These are phyloP conservation scores for Drosophila macrospina DNA, from an alignment of 2,888 invertebrate genomes.

Conservation along the genomic window DNA sequence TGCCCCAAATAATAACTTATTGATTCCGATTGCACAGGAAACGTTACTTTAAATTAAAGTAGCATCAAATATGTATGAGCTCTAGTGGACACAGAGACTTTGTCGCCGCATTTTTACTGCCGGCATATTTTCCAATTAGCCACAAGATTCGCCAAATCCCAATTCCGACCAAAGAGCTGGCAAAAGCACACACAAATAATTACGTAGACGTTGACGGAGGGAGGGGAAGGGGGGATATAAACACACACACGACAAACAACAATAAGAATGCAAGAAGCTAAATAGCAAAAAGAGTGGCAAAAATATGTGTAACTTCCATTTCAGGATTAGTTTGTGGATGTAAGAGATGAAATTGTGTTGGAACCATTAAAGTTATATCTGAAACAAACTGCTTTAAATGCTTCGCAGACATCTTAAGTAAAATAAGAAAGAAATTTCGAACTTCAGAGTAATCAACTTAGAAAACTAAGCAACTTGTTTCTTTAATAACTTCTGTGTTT, in stretches of 20 bases:
- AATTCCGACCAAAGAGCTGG: conserved; percentile 30
- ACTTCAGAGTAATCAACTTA: too few relatives aligned
- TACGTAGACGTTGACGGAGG: conserved; percentile 38
- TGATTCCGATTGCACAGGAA: conserved; percentile 66
- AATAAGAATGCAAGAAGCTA: conserved; percentile 24
- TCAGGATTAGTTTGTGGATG: conserved; percentile 26
- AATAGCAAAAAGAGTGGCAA: conserved; percentile 8
- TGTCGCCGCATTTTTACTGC: conserved; percentile 28
- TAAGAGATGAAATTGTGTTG: not conserved
- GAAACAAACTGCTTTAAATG: not conserved
- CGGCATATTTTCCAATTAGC: conserved; percentile 59
- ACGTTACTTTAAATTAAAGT: conserved; percentile 59
- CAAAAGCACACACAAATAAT: conserved; percentile 53
- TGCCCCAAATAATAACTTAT: conserved; percentile 66
- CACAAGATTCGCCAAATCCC: conserved; percentile 49
- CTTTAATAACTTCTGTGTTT: too few relatives aligned
- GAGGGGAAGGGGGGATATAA: too few relatives aligned
- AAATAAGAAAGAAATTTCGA: too few relatives aligned
- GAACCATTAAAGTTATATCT: not conserved
- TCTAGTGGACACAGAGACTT: conserved; percentile 14
- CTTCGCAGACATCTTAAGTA: not conserved
- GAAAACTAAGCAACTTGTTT: too few relatives aligned
- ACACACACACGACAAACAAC: conserved; percentile 9
- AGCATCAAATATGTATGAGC: conserved; percentile 34
- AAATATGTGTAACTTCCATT: conserved; percentile 38